Evolutionary conservation across 2,888 invertebrate species (phyloP), one percentile per base, ranked within the genome.

Genomic region (Drosophila pullipes): DNA sequence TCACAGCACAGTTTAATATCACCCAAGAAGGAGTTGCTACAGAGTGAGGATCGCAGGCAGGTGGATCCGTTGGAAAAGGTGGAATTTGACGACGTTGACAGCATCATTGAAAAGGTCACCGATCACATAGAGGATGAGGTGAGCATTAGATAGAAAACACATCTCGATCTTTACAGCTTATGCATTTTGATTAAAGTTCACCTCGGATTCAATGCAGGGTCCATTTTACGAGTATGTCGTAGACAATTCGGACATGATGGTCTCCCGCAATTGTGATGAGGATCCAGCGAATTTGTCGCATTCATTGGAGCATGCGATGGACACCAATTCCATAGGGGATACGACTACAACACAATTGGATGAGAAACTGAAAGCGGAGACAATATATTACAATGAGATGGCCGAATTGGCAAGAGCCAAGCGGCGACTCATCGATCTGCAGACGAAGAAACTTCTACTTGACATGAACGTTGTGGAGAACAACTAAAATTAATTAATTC

Each of bases 371-470:
- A 85, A 91, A 65, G 90, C 90, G 10, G 90, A 91, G 62, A 91
- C 91, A 55, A 87, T 91, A 41, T 91, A 91, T 67, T 91, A 80
- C 47, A 91, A 91, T 72, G 91, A 91, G 62, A 89, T 91, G 90
- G 90, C 90, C 10, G 89, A 91, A 33, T 52, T 91, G 50, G 91
- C 91, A 6, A 80, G 87, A 16, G 86, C 90, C 58, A 91, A 90
- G 58, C 81, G 90, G 0, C 68, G 85, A 50, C 61, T 87, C 16
- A 78, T 90, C 11, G 91, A 90, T 66, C 60, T 90, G 52, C 90
- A 91, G 61, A 84, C 88, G 25, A 86, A 82, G 74, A 89, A 91
- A 64, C 75, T 90, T 47, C 67, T 86, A 22, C 70, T 89, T 7
- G 85, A 86, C 44, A 87, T 86, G 85, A 89, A 87, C 30, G 89